These are phyloP conservation scores for Strongylocentrotus purpuratus DNA, from an alignment of 35 echinoderm and acorn worm species.

Conservation along the genomic window DNA sequence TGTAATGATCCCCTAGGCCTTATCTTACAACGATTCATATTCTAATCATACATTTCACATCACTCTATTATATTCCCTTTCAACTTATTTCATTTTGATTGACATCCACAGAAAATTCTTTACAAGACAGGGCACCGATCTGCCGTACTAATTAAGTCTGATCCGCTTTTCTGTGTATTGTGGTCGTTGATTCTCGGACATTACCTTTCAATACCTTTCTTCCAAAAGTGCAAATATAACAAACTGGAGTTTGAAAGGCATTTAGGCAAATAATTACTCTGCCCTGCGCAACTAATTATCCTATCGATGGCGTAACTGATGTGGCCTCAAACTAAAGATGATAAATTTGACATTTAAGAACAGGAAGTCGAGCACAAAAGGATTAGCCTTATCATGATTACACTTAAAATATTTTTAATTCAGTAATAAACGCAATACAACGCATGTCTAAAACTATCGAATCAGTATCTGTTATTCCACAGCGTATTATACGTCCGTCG, in stretches of 20 bases:
- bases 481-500: neutral
- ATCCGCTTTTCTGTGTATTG: too few relatives aligned
- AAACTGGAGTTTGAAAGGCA: neutral
- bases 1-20: too few relatives aligned
- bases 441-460: neutral
- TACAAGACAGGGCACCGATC: too few relatives aligned
- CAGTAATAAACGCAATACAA: neutral
- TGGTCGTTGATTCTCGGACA: too few relatives aligned
- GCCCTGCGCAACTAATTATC: neutral
- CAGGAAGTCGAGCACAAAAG: neutral
- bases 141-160: too few relatives aligned
- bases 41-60: too few relatives aligned
- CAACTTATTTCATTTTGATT: too few relatives aligned
- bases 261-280: neutral
- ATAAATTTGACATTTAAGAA: neutral
- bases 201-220: neutral
- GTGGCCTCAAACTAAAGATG: neutral
- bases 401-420: neutral
- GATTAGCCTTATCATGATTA: neutral
- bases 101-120: too few relatives aligned
- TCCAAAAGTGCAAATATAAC: neutral
- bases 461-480: too few relatives aligned
- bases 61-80: too few relatives aligned
- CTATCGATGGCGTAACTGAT: neutral
- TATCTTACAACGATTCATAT: too few relatives aligned